Evolutionary conservation across 1,140 invertebrate genomes (phyloP), one percentile per base, ranked within the genome.

Genomic region (Uloborus diversus): DNA sequence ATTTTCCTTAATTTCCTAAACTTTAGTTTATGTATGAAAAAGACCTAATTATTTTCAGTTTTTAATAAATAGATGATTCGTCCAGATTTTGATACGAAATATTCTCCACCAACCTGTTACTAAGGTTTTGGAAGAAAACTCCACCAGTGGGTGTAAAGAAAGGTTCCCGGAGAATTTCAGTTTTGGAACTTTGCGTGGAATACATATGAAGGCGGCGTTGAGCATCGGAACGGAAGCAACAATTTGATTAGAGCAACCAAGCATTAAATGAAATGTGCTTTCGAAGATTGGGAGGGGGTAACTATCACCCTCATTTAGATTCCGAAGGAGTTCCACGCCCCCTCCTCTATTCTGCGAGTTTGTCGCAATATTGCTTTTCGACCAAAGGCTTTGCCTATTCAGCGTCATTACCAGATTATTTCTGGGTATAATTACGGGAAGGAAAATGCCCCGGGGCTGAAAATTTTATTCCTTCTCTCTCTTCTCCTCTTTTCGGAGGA

Each of bases 181-280:
- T n/a, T n/a, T n/a, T n/a, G n/a, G n/a, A 69, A 69, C 53, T 69
- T 69, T 69, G 66, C 35, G 32, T 51, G 35, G 32, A 69, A 69
- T 69, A 69, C 66, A 69, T 69, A 69, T 69, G 49, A 69, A 69
- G 49, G 51, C 66, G 49, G 49, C 66, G 28, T 30, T 25, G 66
- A 57, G 23, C 66, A 56, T 35, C 56, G 49, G 51, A 56, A 69
- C 66, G 66, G 32, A 69, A 69, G 66, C 66, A 69, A 69, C 66
- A 69, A 69, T 69, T 69, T 69, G 66, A 69, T 69, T 69, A 69
- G 66, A 56, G 66, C 66, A 69, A 56, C 66, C 66, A 69, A 69
- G 66, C 66, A 69, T 69, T 69, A 69, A 69, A 69, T 69, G 66
- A 69, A 69, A 69, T 69, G 66, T 69, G 66, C 66, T 69, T 69